Evolutionary conservation across 2,113 vertebrate species (phyloP), one percentile per base, ranked within the genome.

Genomic region (Pantherophis guttatus): DNA sequence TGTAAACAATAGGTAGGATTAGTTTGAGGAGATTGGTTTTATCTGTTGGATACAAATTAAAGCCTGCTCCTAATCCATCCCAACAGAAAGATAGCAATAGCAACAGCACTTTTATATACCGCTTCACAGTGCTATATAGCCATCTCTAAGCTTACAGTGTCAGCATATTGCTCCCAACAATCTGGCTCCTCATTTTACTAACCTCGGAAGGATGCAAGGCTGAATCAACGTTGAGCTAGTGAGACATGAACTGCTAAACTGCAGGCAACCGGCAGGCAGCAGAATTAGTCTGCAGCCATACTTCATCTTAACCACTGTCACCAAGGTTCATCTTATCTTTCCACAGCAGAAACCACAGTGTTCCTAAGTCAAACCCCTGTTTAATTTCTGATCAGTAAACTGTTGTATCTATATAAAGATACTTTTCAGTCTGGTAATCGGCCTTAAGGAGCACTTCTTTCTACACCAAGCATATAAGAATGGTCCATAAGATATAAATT

Each of bases 11-110:
- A 91, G 58, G 4, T 44, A 24, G 44, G 55, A 93, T 93, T 86
- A 94, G 6, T 55, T 2, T 48, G 87, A 57, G 89, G 52, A 92
- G 1, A 52, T 85, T 93, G 8, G 8, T 86, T 96, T 96, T 87
- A 92, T 53, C 53, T 86, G 0, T 59, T 52, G 23, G 23, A 87
- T 93, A 85, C 93, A 91, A 94, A 90, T 92, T 85, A 89, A 92
- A 85, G 0, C 9, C 91, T 91, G 6, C 17, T 52, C 93, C 50
- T 94, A 94, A 75, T 26, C 29, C 90, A 24, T n/a, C 5, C 93
- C 15, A 93, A 59, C 94, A 94, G 55, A 85, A 95, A 95, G n/a
- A 91, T 93, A 62, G 59, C 59, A 62, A 62, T 10, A 62, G 58
- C 58, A 62, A 62, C 1, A 26, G 24, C 24, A 26, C 9, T 62